Evolutionary conservation across 2,113 vertebrate species (phyloP), one percentile per base, ranked within the genome.

Genomic region (Tragelaphus strepsiceros): DNA sequence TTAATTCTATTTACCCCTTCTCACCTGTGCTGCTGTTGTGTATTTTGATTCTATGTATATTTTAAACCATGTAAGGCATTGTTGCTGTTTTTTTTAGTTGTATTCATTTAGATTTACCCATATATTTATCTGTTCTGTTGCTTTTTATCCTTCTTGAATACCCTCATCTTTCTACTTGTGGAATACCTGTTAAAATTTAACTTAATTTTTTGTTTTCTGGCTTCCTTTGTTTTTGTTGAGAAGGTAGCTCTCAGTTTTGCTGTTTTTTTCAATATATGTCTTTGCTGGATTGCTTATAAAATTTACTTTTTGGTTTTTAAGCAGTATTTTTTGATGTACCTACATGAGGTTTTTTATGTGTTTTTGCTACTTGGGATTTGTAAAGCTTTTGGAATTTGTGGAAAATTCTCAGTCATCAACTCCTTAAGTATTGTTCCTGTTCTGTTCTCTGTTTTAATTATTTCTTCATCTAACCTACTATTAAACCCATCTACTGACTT

Each of bases 201-300:
- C 64, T 88, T 83, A 82, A 53, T 17, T 78, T 78, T 28, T 46
- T 74, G 6, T 91, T 6, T 90, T 87, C 32, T 88, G 35, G 35
- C 26, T 91, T 97, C 32, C 26, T 94, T 94, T 83, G 43, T 77
- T 96, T 97, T 83, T 67, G 8, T 84, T 90, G 24, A 95, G 80
- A 88, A 88, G 46, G 64, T 32, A 88, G 4, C 77, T 84, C 1
- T 95, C 7, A 32, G 62, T 49, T 61, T 95, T 96, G 39, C 71
- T 93, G 28, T 15, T 95, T 95, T 95, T 82, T 84, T 30, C 64
- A 62, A 26, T 61, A 35, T 85, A 32, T 22, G 5, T 93, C 53
- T 71, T 35, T 74, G 16, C 54, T 46, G 53, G 77, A 54, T 78
- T 89, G 10, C 88, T 81, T 88, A 7, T 39, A 39, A 92, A 46